Percentiles rank a stretch among this genome's conserved stretches.
Evolutionary conservation across 2,113 vertebrate genomes (phyloP).

Genomic region (Osmerus mordax): DNA sequence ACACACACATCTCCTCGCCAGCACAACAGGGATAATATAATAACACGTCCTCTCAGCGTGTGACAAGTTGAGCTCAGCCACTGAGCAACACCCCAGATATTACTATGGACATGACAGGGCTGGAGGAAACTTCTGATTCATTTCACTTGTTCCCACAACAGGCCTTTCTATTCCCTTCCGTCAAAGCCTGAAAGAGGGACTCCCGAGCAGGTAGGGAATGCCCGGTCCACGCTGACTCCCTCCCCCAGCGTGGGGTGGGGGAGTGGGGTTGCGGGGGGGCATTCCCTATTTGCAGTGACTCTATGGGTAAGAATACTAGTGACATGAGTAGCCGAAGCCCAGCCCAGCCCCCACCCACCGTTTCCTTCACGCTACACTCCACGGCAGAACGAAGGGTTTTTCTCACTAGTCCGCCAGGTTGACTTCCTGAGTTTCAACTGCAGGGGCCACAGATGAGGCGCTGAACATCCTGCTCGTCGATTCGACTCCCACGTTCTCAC

Average conservation of each 20-base stretch:
- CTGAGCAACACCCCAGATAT: too few relatives aligned
- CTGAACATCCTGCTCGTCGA: background rate
- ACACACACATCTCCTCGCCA: background rate
- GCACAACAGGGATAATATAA: background rate
- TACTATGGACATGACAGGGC: slow-evolving; percentile 13
- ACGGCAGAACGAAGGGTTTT: slow-evolving; percentile 48
- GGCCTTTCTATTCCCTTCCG: slow-evolving; percentile 42
- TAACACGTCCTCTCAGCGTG: too few relatives aligned
- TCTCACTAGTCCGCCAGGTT: slow-evolving; percentile 55
- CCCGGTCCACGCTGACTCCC: slow-evolving; percentile 33
- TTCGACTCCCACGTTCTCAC: background rate
- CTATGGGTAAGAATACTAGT: slow-evolving; percentile 18
- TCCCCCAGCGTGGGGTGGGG: background rate
- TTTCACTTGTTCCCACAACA: slow-evolving; percentile 30
- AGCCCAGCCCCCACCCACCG: slow-evolving; percentile 57
- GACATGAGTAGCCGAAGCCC: background rate
- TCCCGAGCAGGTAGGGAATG: slow-evolving; percentile 46
- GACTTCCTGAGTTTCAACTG: slow-evolving; percentile 48
- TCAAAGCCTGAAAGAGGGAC: slow-evolving; percentile 39
- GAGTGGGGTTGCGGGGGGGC: slow-evolving; percentile 32
- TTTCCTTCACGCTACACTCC: slow-evolving; percentile 62
- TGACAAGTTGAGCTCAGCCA: too few relatives aligned
- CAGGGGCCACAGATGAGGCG: slow-evolving; percentile 16
- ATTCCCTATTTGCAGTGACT: slow-evolving; percentile 47
- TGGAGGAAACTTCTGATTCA: slow-evolving; percentile 40